Conservation (phyloP, 2,888 invertebrate genomes). For the Synergus gifuensis region DNA sequence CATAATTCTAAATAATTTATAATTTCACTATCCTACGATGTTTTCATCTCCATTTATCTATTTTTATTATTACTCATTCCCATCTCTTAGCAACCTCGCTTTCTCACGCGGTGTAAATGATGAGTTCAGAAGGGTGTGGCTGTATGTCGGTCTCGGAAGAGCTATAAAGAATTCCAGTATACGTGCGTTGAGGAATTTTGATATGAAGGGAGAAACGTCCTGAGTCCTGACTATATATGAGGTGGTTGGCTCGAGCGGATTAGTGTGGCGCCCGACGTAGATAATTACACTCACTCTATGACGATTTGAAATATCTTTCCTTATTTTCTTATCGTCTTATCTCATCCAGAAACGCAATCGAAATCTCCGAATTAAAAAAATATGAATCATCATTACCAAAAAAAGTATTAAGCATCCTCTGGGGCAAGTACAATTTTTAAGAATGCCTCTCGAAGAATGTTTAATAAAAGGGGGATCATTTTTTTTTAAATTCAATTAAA, state of each 20-base stretch:
- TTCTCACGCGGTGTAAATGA: constrained; percentile 37
- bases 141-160: constrained; percentile 44
- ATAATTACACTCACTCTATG: constrained; percentile 13
- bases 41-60: background rate
- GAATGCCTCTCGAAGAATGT: too few species aligned
- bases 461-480: too few species aligned
- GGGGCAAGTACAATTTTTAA: too few species aligned
- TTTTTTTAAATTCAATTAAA: too few species aligned
- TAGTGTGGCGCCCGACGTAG: background rate
- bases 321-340: background rate
- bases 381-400: background rate
- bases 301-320: background rate
- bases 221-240: constrained; percentile 29
- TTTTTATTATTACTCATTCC: background rate
- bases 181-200: constrained; percentile 69
- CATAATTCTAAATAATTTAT: background rate
- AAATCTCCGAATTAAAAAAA: background rate
- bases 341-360: background rate
- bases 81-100: constrained; percentile 1
- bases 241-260: constrained; percentile 21
- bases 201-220: constrained; percentile 60
- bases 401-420: too few species aligned
- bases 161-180: constrained; percentile 67
- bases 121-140: constrained; percentile 56
- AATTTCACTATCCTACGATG: background rate